Evolutionary conservation across 2,797 vertebrate genomes (phyloP).

Genomic region (Karalla daura): DNA sequence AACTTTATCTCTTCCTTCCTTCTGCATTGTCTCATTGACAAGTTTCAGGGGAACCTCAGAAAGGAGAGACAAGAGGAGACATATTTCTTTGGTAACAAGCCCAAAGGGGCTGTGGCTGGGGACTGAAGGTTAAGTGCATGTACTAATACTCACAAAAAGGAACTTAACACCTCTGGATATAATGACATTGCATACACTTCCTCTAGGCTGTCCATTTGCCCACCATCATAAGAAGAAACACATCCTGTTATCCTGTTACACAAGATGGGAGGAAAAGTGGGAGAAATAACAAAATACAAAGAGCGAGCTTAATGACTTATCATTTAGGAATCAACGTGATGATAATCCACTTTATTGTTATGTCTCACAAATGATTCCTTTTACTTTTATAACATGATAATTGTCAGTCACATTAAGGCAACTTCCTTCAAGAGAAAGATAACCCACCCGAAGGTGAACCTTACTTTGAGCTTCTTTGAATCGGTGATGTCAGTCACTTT

Average conservation of each 20-base stretch:
- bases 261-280: constrained; percentile 21
- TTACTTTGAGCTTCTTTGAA: constrained; percentile 8
- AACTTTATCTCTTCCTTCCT: constrained; percentile 89
- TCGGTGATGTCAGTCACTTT: constrained; percentile 41
- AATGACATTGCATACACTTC: constrained; percentile 58
- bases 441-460: background rate
- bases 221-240: constrained; percentile 23
- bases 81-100: constrained; percentile 78
- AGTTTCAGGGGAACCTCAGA: constrained; percentile 70
- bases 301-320: background rate
- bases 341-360: background rate
- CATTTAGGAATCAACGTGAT: background rate
- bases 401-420: background rate
- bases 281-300: background rate
- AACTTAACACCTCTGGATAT: constrained; percentile 74
- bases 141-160: constrained; percentile 72
- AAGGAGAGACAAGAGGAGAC: constrained; percentile 70
- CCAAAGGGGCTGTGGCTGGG: constrained; percentile 64
- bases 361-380: background rate
- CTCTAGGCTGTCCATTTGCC: constrained; percentile 50
- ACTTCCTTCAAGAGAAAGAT: background rate
- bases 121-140: constrained; percentile 83
- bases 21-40: constrained; percentile 85
- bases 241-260: constrained; percentile 39
- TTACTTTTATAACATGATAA: no score